These are phyloP conservation scores for Troides aeacus DNA, from an alignment of 2,888 invertebrate genomes.

Conservation along the genomic window DNA sequence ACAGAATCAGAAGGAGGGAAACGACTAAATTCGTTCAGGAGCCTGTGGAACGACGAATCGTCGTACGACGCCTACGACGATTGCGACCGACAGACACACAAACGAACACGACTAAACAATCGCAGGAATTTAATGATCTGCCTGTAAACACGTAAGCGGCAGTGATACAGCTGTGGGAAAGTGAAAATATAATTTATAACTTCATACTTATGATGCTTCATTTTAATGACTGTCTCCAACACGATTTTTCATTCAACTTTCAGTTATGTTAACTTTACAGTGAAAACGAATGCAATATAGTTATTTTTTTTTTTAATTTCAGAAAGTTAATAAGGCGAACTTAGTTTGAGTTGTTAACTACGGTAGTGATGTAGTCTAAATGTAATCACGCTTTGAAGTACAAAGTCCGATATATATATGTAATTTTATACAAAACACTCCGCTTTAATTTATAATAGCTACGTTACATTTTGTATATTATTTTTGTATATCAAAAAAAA, in stretches of 20 bases:
- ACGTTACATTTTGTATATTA: not conserved
- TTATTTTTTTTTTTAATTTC: too few relatives aligned
- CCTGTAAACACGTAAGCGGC: constrained; percentile 3
- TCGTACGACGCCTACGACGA: constrained; percentile 3
- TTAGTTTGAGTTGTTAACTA: too few relatives aligned
- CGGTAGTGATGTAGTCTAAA: too few relatives aligned
- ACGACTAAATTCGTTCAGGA: constrained; percentile 1
- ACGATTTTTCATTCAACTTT: too few relatives aligned
- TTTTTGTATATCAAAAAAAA: not conserved
- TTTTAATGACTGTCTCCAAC: too few relatives aligned
- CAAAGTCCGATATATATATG: constrained; percentile 6
- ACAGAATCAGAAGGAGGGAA: constrained; percentile 12
- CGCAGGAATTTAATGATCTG: not conserved
- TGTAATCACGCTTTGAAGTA: constrained; percentile 8
- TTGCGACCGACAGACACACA: constrained; percentile 11
- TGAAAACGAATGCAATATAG: too few relatives aligned
- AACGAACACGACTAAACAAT: constrained; percentile 7
- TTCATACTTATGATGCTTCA: not conserved
- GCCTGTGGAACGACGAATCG: constrained; percentile 8
- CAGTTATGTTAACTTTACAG: too few relatives aligned
- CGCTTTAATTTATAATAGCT: constrained; percentile 4
- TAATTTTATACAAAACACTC: not conserved
- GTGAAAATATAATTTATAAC: constrained; percentile 8
- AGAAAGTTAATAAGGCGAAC: too few relatives aligned
- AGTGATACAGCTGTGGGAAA: constrained; percentile 7